Evolutionary conservation across 2,888 invertebrate genomes (phyloP).

Genomic region (Abrostola triplasia): DNA sequence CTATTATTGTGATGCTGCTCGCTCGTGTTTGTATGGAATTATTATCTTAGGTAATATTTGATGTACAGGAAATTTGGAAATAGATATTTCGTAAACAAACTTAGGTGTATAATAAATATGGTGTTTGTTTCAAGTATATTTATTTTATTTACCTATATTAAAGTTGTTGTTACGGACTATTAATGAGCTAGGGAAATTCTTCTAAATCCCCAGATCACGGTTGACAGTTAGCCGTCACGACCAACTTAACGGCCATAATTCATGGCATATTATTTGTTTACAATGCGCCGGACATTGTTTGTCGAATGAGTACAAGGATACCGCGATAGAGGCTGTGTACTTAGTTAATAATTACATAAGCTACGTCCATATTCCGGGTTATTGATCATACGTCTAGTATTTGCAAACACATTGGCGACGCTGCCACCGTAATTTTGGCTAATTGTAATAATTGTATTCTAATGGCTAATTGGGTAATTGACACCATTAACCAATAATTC

Average conservation of each 20-base stretch:
- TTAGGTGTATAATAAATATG: no score
- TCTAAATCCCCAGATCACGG: slow-evolving; percentile 23
- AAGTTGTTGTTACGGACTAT: neutral
- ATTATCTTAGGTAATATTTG: slow-evolving; percentile 16
- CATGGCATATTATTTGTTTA: slow-evolving; percentile 82
- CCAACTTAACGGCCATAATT: slow-evolving; percentile 74
- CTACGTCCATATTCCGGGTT: slow-evolving; percentile 69
- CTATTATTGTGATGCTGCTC: slow-evolving; percentile 31
- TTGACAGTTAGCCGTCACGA: slow-evolving; percentile 37
- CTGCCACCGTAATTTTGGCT: slow-evolving; percentile 38
- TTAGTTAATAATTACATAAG: slow-evolving; percentile 85
- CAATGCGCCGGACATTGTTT: slow-evolving; percentile 79
- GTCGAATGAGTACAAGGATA: slow-evolving; percentile 82
- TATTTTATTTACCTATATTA: no score
- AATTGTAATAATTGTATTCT: slow-evolving; percentile 55
- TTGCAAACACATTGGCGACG: slow-evolving; percentile 59
- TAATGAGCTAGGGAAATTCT: slow-evolving; percentile 19
- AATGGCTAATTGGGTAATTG: no score
- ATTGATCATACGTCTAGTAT: slow-evolving; percentile 75
- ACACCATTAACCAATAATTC: no score
- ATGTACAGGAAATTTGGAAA: neutral
- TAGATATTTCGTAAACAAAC: no score
- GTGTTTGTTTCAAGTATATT: no score
- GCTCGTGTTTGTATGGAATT: slow-evolving; percentile 2
- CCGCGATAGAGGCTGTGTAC: slow-evolving; percentile 81